Evolutionary conservation across 2,113 vertebrate species (phyloP).

Genomic region (Zapornia atra): DNA sequence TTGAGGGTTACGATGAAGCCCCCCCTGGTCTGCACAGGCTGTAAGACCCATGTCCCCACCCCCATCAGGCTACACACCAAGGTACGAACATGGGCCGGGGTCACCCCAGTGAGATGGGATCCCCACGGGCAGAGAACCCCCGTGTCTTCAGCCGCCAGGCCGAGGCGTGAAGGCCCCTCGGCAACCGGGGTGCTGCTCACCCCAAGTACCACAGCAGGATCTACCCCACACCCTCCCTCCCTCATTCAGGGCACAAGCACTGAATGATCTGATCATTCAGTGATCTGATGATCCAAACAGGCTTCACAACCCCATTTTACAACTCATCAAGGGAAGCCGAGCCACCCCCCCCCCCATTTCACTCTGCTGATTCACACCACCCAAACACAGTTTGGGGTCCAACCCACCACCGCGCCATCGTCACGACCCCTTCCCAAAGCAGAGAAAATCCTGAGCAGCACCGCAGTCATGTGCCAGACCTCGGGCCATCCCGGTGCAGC

Average conservation of each 20-base stretch:
- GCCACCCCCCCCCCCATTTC: no score
- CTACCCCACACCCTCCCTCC: neutral
- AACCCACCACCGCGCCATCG: fast-evolving
- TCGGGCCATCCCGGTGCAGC: fast-evolving
- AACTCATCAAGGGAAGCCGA: fast-evolving
- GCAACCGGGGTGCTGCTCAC: neutral
- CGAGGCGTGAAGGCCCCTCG: neutral
- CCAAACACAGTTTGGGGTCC: fast-evolving
- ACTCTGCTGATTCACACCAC: neutral
- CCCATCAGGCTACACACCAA: fast-evolving
- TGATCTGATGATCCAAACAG: no score
- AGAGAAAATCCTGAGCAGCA: fast-evolving
- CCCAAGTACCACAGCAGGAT: neutral
- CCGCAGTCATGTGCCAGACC: fast-evolving
- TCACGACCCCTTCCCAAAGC: neutral
- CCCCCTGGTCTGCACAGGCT: fast-evolving
- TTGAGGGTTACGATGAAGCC: neutral
- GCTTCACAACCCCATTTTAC: fast-evolving
- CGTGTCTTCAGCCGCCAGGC: fast-evolving
- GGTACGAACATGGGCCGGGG: fast-evolving
- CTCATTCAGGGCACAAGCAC: fast-evolving
- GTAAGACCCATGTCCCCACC: no score
- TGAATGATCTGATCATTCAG: no score
- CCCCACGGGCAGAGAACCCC: neutral
- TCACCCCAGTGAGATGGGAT: fast-evolving